Base-by-base conservation (phyloP, 2,888 invertebrate species). In the Oxytorus armatus region DNA sequence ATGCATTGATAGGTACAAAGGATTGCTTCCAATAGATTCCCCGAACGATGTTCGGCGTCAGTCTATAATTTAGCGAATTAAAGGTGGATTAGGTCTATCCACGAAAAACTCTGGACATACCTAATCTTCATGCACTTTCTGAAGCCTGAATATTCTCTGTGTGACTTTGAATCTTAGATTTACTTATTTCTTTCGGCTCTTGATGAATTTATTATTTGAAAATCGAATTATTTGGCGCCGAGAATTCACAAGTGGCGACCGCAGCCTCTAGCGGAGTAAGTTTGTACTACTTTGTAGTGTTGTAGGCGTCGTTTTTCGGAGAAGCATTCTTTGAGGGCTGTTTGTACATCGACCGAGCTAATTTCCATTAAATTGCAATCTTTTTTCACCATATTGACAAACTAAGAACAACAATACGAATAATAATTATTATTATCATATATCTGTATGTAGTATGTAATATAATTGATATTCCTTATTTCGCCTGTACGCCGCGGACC, bases 11-110 rank as follows among this genome's bases (percentile, higher is more conserved):
- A 29, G 55, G 25, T 29, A 29, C 42, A 42, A 65, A 79, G 42
- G 16, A 70, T 75, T 51, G 59, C 75, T 44, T 49, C 10, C 65
- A 51, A 53, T 65, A 55, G 29, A 70, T 2, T 79, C 74, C 42
- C 18, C 49, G 63, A 44, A 73, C 53, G 33, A 68, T 55, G 53
- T 53, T 25, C 61, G 11, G 33, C 36, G 23, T 16, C n/a, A 14
- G 36, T 49, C 63, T 14, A 57, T 69, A 23, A 69, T 53, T 39
- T 18, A 3, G 25, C 5, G 36, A 44, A 29, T 14, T 42, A 8
- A 47, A 57, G 7, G 14, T 21, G 16, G 14, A 10, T 1, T 23
- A 39, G 2, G 18, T 69, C 16, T 25, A 59, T 47, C 33, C 25
- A 29, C 11, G 25, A 11, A 16, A 49, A 47, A 1, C n/a, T 23